Percentiles rank a stretch among this genome's conserved stretches.
Evolutionary conservation across 2,888 invertebrate species (phyloP).

Genomic region (Allygus modestus): DNA sequence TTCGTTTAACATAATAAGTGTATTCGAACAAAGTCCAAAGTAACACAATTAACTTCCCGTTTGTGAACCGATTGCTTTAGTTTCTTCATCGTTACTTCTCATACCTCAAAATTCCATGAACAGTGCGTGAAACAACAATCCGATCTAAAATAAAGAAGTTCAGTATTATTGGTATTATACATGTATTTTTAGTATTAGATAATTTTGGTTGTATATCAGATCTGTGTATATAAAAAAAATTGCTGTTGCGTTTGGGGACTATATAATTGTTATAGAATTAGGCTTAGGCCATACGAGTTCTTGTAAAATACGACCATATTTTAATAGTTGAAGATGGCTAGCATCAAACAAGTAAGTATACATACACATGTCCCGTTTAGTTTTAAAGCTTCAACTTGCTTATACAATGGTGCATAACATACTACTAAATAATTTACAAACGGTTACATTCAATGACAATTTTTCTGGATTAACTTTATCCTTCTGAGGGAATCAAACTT

Average conservation of each 20-base stretch:
- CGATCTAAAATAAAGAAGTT: slow-evolving; percentile 22
- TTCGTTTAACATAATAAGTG: neutral
- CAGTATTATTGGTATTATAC: slow-evolving; percentile 42
- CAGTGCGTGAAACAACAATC: neutral
- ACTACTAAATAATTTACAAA: too few species aligned
- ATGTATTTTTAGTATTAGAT: slow-evolving; percentile 53
- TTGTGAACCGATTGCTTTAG: neutral
- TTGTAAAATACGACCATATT: too few species aligned
- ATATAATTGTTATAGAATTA: too few species aligned
- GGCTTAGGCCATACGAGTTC: too few species aligned
- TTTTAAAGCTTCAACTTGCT: too few species aligned
- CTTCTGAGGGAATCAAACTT: too few species aligned
- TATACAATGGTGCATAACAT: too few species aligned
- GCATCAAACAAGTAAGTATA: slow-evolving; percentile 37
- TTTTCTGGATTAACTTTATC: too few species aligned
- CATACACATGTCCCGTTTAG: too few species aligned
- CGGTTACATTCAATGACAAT: too few species aligned
- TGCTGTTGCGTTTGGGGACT: too few species aligned
- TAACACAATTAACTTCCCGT: neutral
- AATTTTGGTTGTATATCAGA: neutral
- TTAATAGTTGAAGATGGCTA: neutral
- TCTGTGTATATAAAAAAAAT: too few species aligned
- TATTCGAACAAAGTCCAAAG: slow-evolving; percentile 16
- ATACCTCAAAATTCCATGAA: neutral
- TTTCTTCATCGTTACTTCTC: neutral